These are phyloP conservation scores for Crypturellus tataupa DNA, from an alignment of 2,797 vertebrate genomes.

Conservation along the genomic window DNA sequence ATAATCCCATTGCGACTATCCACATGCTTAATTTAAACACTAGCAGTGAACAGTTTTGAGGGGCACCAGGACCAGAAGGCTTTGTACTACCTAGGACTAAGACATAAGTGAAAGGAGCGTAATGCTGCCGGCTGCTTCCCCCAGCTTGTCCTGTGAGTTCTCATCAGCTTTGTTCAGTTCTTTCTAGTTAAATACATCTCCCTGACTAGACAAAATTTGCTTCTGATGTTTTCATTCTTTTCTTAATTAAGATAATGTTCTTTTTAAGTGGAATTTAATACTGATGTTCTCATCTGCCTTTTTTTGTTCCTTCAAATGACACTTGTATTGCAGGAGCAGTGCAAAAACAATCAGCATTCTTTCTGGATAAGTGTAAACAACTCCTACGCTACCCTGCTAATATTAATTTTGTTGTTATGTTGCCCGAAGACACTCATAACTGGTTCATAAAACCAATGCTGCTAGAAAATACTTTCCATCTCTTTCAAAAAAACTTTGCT, in stretches of 20 bases:
- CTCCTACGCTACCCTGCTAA: neutral
- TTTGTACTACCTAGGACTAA: neutral
- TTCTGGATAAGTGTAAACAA: slow-evolving; percentile 20
- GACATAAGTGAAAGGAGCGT: neutral
- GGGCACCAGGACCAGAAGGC: neutral
- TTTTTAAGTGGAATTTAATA: neutral
- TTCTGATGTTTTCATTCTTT: neutral
- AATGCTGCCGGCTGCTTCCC: accelerated
- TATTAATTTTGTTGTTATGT: slow-evolving; percentile 1
- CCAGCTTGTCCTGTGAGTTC: neutral
- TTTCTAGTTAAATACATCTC: neutral
- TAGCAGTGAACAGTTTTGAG: neutral
- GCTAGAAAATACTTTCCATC: neutral
- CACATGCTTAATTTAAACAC: neutral
- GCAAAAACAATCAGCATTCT: neutral
- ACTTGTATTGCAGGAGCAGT: neutral
- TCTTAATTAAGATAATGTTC: neutral
- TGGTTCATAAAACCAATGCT: neutral
- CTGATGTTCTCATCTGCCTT: neutral
- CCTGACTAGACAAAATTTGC: neutral
- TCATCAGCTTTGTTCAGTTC: neutral
- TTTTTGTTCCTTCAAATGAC: neutral
- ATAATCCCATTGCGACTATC: neutral
- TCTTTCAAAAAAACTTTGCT: neutral
- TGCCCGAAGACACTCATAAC: neutral